Evolutionary conservation across 2,113 vertebrate species (phyloP).

Genomic region (Trachemys scripta): DNA sequence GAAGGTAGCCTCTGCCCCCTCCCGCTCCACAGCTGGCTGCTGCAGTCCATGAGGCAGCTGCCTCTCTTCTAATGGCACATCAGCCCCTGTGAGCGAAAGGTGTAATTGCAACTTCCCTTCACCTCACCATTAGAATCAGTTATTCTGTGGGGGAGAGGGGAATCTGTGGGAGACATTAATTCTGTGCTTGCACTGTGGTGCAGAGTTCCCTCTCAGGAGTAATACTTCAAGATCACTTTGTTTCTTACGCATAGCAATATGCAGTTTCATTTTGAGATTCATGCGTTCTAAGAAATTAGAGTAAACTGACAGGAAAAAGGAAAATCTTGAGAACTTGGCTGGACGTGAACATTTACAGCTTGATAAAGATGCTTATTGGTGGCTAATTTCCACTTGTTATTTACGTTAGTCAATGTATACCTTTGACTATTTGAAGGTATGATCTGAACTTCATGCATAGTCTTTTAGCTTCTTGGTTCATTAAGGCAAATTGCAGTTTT

Average conservation of each 20-base stretch:
- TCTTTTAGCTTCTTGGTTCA: neutral
- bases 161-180: no score
- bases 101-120: no score
- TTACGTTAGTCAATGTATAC: neutral
- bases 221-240: neutral
- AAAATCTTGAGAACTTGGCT: neutral
- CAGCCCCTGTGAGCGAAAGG: no score
- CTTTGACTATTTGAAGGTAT: neutral
- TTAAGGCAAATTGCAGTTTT: neutral
- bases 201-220: no score
- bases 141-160: no score
- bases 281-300: neutral
- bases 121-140: no score
- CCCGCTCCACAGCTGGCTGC: no score
- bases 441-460: neutral
- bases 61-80: no score
- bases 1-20: no score
- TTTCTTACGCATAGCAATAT: neutral
- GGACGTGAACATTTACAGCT: neutral
- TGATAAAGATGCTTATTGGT: neutral
- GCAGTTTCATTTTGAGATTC: constrained; percentile 10
- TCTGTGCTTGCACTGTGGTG: no score
- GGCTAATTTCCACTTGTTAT: neutral
- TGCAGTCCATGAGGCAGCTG: no score
- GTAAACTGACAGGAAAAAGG: neutral